These are phyloP conservation scores for Nasonovia ribisnigri DNA, from an alignment of 2,888 invertebrate species.

Conservation along the genomic window DNA sequence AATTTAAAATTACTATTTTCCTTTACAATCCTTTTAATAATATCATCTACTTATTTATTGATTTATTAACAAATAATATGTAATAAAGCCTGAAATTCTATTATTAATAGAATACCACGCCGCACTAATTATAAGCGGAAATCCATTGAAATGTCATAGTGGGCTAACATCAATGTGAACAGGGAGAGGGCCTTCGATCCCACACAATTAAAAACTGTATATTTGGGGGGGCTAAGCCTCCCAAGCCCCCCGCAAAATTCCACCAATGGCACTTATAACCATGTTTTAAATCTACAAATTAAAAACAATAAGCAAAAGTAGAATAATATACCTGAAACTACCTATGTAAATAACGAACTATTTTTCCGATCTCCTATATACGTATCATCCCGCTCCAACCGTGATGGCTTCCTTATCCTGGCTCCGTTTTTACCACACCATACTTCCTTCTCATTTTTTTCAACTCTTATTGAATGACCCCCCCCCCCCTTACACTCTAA, in stretches of 20 bases:
- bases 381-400: neutral
- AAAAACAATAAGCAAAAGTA: neutral
- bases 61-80: neutral
- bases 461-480: neutral
- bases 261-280: neutral
- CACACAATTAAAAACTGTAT: too few relatives aligned
- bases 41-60: neutral
- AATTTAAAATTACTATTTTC: neutral
- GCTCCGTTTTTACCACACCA: neutral
- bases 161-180: too few relatives aligned
- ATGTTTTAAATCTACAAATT: neutral
- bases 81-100: neutral
- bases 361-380: neutral
- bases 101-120: too few relatives aligned
- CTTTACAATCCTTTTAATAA: neutral
- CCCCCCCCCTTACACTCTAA: neutral
- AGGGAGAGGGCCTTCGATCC: too few relatives aligned
- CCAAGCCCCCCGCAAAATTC: too few relatives aligned
- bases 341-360: neutral
- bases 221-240: too few relatives aligned
- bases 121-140: too few relatives aligned
- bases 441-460: neutral
- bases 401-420: neutral
- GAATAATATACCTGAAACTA: neutral
- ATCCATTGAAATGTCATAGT: too few relatives aligned